Evolutionary conservation across 2,797 vertebrate species (phyloP).

Genomic region (Loris lydekkerianus): DNA sequence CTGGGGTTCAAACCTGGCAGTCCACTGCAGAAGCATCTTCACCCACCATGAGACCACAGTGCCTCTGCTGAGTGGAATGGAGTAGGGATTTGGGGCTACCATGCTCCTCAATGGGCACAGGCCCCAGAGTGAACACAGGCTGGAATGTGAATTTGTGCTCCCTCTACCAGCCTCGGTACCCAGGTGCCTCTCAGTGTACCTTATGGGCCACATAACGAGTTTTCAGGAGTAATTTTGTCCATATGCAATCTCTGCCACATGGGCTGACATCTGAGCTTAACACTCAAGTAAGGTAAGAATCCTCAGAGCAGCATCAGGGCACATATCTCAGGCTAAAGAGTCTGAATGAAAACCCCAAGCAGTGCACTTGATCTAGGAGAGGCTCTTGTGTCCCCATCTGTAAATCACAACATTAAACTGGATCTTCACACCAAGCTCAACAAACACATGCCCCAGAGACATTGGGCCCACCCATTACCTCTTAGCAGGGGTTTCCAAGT

Average conservation of each 20-base stretch:
- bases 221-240: constrained; percentile 20
- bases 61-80: not conserved
- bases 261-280: not conserved
- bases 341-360: not conserved
- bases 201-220: not conserved
- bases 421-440: not conserved
- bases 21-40: not conserved
- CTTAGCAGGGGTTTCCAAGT: not conserved
- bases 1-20: not conserved
- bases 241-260: not conserved
- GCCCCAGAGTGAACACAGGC: not conserved
- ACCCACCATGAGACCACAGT: not conserved
- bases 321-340: not conserved
- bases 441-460: not conserved
- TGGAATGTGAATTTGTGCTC: not conserved
- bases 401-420: not conserved
- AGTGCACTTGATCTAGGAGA: not conserved
- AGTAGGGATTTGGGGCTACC: not conserved
- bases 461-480: accelerated
- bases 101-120: not conserved
- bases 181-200: not conserved
- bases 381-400: not conserved
- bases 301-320: not conserved
- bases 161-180: not conserved
- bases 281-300: not conserved